Evolutionary conservation across 37 sponge, comb jelly and placozoan genomes (phyloP).

Genomic region (Chondrosia reniformis): DNA sequence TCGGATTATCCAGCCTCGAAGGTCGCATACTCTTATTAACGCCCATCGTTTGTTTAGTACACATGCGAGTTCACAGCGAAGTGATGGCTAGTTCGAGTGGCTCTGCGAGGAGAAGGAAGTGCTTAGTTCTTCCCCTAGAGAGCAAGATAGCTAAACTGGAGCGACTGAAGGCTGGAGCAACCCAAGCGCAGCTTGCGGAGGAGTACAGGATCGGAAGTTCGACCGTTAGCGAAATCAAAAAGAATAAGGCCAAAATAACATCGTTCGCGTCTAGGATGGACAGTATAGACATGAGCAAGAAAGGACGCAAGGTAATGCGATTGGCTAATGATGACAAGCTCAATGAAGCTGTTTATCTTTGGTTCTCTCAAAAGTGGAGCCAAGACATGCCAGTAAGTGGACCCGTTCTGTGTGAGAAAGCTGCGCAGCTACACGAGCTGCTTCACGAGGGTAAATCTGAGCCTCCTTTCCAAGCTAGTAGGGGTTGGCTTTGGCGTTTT

Average conservation of each 20-base stretch:
- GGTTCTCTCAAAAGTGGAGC: constrained; percentile 29
- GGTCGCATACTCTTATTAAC: no score
- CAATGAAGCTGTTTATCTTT: constrained; percentile 29
- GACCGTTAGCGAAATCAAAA: constrained; percentile 12
- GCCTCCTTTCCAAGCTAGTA: constrained; percentile 9
- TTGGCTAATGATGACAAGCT: constrained; percentile 22
- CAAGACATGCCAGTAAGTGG: constrained; percentile 18
- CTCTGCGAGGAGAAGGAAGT: no score
- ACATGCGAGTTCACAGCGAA: no score
- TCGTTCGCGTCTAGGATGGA: constrained; percentile 16
- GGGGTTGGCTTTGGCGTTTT: constrained; percentile 29
- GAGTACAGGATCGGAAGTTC: constrained; percentile 16
- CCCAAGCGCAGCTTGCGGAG: not conserved
- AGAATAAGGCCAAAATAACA: constrained; percentile 13
- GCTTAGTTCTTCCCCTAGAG: no score
- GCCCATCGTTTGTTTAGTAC: no score
- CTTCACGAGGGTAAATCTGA: constrained; percentile 22
- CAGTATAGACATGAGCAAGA: not conserved
- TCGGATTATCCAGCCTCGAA: no score
- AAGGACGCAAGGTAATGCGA: constrained; percentile 23
- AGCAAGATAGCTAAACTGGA: no score
- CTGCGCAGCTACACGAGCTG: constrained; percentile 15
- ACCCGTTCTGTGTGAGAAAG: constrained; percentile 30
- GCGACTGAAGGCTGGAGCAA: no score
- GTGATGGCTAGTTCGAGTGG: no score